Evolutionary conservation across 2,113 vertebrate genomes (phyloP).

Genomic region (Prinia subflava): DNA sequence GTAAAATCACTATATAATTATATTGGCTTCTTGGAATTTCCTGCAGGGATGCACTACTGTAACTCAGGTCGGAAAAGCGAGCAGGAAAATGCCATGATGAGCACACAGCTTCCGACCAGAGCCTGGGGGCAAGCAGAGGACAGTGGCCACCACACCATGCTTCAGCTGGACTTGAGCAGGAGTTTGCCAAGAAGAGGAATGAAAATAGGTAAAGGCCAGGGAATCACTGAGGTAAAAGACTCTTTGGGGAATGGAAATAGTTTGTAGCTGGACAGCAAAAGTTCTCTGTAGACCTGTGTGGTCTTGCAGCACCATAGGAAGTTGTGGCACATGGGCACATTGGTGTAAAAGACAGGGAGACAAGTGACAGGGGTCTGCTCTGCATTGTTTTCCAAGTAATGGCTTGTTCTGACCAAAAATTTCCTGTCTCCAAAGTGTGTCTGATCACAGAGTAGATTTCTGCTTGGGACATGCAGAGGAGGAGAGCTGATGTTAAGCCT

Average conservation of each 20-base stretch:
- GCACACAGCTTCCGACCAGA: not conserved
- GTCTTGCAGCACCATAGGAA: not conserved
- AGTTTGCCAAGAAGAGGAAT: not conserved
- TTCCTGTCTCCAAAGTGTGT: not conserved
- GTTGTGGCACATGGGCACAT: accelerated
- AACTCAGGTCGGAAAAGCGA: not conserved
- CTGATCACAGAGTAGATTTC: not conserved
- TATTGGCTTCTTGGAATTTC: slow-evolving; percentile 40
- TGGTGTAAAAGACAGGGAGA: not conserved
- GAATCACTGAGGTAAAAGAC: not conserved
- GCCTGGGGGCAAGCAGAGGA: not conserved
- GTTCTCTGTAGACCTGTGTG: not conserved
- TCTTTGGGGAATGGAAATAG: not conserved
- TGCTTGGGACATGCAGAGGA: not conserved
- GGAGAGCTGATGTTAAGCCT: not conserved
- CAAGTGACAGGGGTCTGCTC: not conserved
- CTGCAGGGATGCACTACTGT: not conserved
- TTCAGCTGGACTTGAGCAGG: not conserved
- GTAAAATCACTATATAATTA: slow-evolving; percentile 29
- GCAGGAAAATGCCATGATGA: not conserved
- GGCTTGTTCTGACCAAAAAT: not conserved
- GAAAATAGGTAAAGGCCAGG: not conserved
- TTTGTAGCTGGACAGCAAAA: not conserved
- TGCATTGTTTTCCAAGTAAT: not conserved
- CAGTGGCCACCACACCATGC: not conserved